phyloP scores from a whole-genome alignment of 2,888 invertebrate species.

The Drymonia ruficornis region DNA sequence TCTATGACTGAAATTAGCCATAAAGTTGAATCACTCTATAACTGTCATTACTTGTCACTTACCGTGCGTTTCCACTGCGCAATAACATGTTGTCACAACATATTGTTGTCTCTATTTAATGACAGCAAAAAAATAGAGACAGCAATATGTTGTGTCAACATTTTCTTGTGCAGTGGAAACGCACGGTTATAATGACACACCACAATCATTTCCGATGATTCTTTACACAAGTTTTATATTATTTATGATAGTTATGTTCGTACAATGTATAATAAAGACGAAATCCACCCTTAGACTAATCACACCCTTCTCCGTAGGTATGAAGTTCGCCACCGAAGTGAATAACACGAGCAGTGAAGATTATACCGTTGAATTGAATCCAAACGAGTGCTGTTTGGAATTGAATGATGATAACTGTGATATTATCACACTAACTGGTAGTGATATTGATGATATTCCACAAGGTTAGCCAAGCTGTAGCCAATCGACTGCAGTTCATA shows the following conservation, averaged over 20 bases:
- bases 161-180: no score
- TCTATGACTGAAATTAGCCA: no score
- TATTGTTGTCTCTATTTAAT: no score
- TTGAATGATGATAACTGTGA: conserved; percentile 52
- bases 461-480: conserved; percentile 46
- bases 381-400: conserved; percentile 64
- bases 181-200: conserved; percentile 18
- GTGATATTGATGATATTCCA: conserved; percentile 46
- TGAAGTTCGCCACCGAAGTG: conserved; percentile 54
- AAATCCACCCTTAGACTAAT: conserved; percentile 40
- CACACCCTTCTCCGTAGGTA: conserved; percentile 45
- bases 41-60: no score
- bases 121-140: no score
- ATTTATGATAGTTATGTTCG: conserved; percentile 41
- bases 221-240: conserved; percentile 53
- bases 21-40: no score
- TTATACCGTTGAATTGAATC: conserved; percentile 51
- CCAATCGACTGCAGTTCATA: no score
- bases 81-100: no score
- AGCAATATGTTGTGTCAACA: no score
- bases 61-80: no score
- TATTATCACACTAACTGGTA: conserved; percentile 54
- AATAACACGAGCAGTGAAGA: conserved; percentile 60
- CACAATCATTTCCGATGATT: conserved; percentile 49
- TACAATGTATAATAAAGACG: conserved; percentile 20